Base-by-base conservation (phyloP, 2,113 vertebrate species). In the Tympanuchus pallidicinctus region DNA sequence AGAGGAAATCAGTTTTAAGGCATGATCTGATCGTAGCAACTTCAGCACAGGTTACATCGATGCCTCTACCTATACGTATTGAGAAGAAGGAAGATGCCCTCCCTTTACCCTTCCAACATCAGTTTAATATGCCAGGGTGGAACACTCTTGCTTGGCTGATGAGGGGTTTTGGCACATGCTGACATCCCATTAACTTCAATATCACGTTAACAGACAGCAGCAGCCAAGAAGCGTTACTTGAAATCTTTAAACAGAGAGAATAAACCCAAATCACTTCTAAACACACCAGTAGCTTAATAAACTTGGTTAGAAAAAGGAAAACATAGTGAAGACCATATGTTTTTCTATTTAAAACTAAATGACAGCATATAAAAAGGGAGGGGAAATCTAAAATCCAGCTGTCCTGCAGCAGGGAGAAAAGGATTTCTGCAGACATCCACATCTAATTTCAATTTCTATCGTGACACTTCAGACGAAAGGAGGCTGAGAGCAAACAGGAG, bases 221-320 rank as follows among this genome's bases (percentile, higher is more conserved):
- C 74, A 95, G 95, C 89, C 93, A 92, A 67, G 48, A 81, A 83
- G 43, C 79, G 83, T 91, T 86, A 95, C 88, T 88, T 61, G 89
- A 94, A 90, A 88, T 73, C 69, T 91, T 89, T 87, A 75, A 84
- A 59, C 57, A 81, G 82, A 48, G 12, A 88, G 71, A 93, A 91
- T 43, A 90, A 88, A 36, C 76, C 70, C 90, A 91, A 91, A 91
- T 90, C 14, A 4, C 48, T 88, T 71, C 86, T 91, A 86, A 94
- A 91, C 60, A 54, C 28, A 86, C 66, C 73, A 79, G 70, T 3
- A 78, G 80, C 57, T 70, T 63, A 94, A 92, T 75, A 86, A 91
- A 91, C 32, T 80, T 34, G 54, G 32, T 36, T 12, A n/a, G 67
- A 80, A 82, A 18, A 86, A 16, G 38, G 24, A 64, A 22, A 88